Evolutionary conservation across 2,888 invertebrate species (phyloP).

Genomic region (Vannuccia rotundouncinata): DNA sequence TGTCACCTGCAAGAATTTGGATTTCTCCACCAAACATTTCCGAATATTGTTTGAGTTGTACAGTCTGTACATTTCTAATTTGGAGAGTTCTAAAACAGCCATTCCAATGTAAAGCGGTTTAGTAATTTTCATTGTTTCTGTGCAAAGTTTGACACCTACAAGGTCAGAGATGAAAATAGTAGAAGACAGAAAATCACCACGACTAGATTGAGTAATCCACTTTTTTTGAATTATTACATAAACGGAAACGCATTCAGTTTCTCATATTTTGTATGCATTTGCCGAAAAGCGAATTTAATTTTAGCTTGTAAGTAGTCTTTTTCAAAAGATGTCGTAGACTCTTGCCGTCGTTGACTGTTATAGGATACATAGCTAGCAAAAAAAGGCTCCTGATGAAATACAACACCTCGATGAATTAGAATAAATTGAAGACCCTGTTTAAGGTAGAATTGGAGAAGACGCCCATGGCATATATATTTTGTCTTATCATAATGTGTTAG

Average conservation of each 20-base stretch:
- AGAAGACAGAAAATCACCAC: not conserved
- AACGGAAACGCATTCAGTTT: not conserved
- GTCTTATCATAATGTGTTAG: not conserved
- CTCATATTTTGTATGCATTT: not conserved
- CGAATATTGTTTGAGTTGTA: not conserved
- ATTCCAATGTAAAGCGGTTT: not conserved
- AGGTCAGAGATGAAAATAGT: not conserved
- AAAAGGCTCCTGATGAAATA: not conserved
- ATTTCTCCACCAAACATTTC: not conserved
- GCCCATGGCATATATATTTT: not conserved
- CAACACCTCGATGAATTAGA: not conserved
- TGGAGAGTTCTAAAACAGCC: not conserved
- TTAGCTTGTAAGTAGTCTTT: not conserved
- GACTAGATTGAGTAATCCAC: not conserved
- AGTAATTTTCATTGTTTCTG: not conserved
- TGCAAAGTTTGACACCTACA: not conserved
- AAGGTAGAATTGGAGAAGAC: not conserved
- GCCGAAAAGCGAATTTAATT: not conserved
- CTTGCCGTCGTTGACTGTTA: not conserved
- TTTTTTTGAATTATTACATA: not conserved
- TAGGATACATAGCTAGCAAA: not conserved
- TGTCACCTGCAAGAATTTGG: not conserved
- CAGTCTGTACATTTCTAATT: not conserved
- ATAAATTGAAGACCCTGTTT: not conserved
- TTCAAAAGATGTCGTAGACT: not conserved